Base-by-base conservation (phyloP, 2,888 invertebrate species). In the Sarcophaga rosellei region DNA sequence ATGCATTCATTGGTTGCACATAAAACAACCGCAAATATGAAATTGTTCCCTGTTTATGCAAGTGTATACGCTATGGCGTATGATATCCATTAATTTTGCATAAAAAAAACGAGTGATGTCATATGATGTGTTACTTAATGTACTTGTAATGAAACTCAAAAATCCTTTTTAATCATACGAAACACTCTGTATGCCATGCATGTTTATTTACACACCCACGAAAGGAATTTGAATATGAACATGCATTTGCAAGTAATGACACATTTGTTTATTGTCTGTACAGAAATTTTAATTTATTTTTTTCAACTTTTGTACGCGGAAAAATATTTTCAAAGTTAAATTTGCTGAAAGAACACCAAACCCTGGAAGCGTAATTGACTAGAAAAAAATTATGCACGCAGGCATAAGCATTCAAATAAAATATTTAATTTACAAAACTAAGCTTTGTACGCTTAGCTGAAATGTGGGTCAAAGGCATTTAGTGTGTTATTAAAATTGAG, bases 21-120 rank as follows among this genome's bases (percentile, higher is more conserved):
- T 65, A 65, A 76, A 65, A 35, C 80, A 76, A 73, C 75, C 84
- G 10, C 72, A 68, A 73, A 84, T 81, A 80, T 81, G 80, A 84
- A 80, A 84, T 76, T 20, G 59, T 2, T 73, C 15, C 12, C 63
- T 61, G 21, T 53, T 35, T 35, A 35, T 35, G 35, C 35, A 35
- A 35, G 63, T 20, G 21, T 70, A 53, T 23, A 12, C 4, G 8
- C 35, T 35, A 35, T 10, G 10, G 8, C 35, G 35, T 35, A 35
- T 10, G 8, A 0, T 35, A 35, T 35, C 35, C 35, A 35, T 35
- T 35, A 35, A 35, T 35, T 35, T 35, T 35, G 1, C 35, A 35
- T 35, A n/a, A 8, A n/a, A 8, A n/a, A 4, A n/a, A 8, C 35
- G 35, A 11, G 59, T 25, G 1, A 11, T 59, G 8, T 2, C 12